phyloP scores from a whole-genome alignment of 1,140 invertebrate genomes.

The Lepidostoma basale region DNA sequence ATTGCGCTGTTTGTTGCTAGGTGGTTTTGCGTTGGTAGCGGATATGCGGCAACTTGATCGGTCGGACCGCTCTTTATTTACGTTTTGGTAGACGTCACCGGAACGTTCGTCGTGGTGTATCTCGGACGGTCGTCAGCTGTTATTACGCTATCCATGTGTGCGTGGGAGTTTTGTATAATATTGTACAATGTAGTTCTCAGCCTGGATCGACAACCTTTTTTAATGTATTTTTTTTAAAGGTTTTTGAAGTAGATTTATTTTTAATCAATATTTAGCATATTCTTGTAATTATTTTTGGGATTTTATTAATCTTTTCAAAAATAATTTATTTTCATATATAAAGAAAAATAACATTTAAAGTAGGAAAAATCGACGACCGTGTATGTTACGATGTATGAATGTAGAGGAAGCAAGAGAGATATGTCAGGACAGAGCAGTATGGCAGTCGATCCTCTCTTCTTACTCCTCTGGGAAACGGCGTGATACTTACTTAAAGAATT shows the following conservation, averaged over 20 bases:
- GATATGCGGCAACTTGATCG: background rate
- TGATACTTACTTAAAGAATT: background rate
- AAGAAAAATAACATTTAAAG: background rate
- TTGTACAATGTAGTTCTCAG: slow-evolving; percentile 18
- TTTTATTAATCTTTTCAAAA: background rate
- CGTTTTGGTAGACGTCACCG: slow-evolving; percentile 37
- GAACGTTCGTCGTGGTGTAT: slow-evolving; percentile 23
- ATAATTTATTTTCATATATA: background rate
- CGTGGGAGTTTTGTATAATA: slow-evolving; percentile 22
- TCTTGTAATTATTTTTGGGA: background rate
- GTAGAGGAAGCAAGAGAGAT: too few species aligned
- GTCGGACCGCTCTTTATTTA: slow-evolving; percentile 22
- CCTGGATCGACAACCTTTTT: background rate
- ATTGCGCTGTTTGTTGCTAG: background rate
- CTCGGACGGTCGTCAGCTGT: slow-evolving; percentile 29
- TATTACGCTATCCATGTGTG: slow-evolving; percentile 28
- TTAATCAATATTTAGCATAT: background rate
- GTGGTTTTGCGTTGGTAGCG: background rate
- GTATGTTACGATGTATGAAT: too few species aligned
- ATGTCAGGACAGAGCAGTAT: too few species aligned
- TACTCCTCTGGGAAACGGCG: too few species aligned
- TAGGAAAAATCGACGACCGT: too few species aligned
- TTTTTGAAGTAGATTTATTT: background rate
- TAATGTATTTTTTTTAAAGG: background rate
- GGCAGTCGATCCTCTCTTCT: too few species aligned